A percentile compares a stretch with the other conserved stretches of the same genome.
phyloP scores from a whole-genome alignment of 2,113 vertebrate species.

The Phyllopteryx taeniolatus region DNA sequence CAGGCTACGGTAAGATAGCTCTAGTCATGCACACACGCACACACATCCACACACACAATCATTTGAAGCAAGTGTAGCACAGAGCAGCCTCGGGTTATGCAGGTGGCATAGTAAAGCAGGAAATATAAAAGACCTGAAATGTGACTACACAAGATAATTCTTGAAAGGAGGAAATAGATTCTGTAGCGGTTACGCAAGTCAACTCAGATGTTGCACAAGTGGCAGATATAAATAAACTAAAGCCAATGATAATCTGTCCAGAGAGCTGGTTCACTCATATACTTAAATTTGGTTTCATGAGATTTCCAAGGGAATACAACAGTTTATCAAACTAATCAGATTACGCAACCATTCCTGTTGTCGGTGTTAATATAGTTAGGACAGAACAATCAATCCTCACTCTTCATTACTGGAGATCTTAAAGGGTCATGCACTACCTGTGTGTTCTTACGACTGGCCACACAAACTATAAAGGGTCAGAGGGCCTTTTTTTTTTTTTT shows the following conservation, averaged over 20 bases:
- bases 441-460: neutral
- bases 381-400: neutral
- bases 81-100: constrained; percentile 21
- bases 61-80: constrained; percentile 20
- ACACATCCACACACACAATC: constrained; percentile 21
- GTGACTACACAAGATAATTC: constrained; percentile 3
- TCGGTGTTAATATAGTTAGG: neutral
- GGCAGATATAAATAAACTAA: neutral
- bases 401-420: neutral
- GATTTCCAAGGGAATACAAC: neutral
- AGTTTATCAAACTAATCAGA: neutral
- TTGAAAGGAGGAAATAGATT: constrained; percentile 22
- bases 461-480: neutral
- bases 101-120: constrained; percentile 19
- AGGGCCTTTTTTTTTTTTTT: neutral
- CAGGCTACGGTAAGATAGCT: constrained; percentile 5
- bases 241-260: constrained; percentile 1
- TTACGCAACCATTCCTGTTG: neutral
- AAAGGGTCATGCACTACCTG: neutral
- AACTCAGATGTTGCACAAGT: neutral
- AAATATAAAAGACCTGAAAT: constrained; percentile 14
- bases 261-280: neutral
- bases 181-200: neutral
- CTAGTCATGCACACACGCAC: constrained; percentile 1
- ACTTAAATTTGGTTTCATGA: neutral